phyloP scores from a whole-genome alignment of 2,113 vertebrate species.

The Odobenus rosmarus region DNA sequence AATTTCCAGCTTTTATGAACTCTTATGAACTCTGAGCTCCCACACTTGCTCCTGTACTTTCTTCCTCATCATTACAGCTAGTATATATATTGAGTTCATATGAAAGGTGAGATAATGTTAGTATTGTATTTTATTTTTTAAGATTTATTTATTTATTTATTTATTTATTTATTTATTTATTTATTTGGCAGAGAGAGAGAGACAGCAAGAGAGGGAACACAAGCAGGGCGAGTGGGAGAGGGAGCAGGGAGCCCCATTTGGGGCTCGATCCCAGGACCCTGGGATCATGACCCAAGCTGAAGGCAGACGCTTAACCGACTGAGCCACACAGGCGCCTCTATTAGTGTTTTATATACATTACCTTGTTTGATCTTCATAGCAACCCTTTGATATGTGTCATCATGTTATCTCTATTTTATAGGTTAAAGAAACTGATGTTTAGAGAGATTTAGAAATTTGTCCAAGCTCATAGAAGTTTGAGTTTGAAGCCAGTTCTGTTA shows the following conservation, averaged over 20 bases:
- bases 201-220: too few relatives aligned
- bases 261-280: too few relatives aligned
- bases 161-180: too few relatives aligned
- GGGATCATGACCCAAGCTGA: too few relatives aligned
- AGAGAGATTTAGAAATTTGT: background rate
- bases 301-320: too few relatives aligned
- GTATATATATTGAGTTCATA: background rate
- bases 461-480: background rate
- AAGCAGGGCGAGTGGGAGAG: too few relatives aligned
- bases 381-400: background rate
- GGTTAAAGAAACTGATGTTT: conserved; percentile 19
- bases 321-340: background rate
- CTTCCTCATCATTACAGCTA: background rate
- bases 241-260: too few relatives aligned
- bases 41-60: background rate
- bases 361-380: background rate
- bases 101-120: background rate
- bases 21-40: background rate
- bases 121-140: background rate
- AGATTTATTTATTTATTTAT: too few relatives aligned
- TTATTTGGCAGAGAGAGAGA: too few relatives aligned
- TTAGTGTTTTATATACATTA: background rate
- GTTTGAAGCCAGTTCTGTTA: conserved; percentile 33
- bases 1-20: background rate
- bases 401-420: background rate